Conservation (phyloP, 2,797 vertebrate species). For the Lemur catta region DNA sequence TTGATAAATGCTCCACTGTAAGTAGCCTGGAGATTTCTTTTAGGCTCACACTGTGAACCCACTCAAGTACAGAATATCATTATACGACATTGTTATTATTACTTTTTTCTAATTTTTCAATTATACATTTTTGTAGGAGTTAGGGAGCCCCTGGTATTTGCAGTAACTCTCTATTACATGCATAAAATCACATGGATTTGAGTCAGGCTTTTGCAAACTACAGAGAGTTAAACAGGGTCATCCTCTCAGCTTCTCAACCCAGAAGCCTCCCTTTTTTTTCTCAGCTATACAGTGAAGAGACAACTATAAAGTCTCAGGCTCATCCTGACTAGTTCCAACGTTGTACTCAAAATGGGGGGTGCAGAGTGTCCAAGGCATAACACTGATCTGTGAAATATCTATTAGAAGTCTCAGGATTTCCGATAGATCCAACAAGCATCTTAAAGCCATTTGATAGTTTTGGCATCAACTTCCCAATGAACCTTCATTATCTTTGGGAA, state of each 20-base stretch:
- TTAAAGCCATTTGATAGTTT: conserved; percentile 2
- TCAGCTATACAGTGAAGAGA: background rate
- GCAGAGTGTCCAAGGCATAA: background rate
- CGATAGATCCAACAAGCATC: background rate
- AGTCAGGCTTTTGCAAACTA: background rate
- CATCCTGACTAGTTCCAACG: background rate
- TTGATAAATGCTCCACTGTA: conserved; percentile 26
- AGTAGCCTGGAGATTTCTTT: conserved; percentile 38
- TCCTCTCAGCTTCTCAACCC: background rate
- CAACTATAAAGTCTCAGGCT: background rate
- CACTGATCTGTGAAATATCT: background rate
- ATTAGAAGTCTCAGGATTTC: background rate
- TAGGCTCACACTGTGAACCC: background rate
- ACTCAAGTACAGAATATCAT: conserved; percentile 46
- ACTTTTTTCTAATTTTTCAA: conserved; percentile 53
- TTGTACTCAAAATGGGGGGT: background rate
- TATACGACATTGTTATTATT: conserved; percentile 30
- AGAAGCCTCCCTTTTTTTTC: background rate
- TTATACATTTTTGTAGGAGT: conserved; percentile 28
- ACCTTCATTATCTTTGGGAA: background rate
- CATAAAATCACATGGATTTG: background rate
- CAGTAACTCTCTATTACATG: background rate
- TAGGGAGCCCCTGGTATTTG: background rate
- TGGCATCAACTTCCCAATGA: background rate
- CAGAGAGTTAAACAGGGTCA: background rate